Base-by-base conservation (phyloP, 1,140 invertebrate species). In the Orius laevigatus region DNA sequence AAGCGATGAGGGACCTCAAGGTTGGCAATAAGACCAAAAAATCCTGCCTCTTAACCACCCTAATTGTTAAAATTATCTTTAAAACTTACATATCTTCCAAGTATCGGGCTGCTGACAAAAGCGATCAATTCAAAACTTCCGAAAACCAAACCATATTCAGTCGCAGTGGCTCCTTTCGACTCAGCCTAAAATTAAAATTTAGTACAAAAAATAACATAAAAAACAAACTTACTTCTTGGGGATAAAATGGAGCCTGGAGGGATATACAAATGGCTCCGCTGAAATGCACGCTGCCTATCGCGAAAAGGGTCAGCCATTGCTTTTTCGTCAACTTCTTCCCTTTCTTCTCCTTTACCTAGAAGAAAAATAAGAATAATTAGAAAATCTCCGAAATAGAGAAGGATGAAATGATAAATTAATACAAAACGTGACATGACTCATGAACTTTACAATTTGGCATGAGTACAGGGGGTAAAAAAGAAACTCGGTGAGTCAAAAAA, bases 111-210 rank as follows among this genome's bases (percentile, higher is more conserved):
- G 15, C 67, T 65, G 1, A 77, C 32, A 53, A 77, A 73, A 38
- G 75, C 71, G 0, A 71, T 65, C 10, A 78, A 60, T 59, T 78
- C 72, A 60, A 74, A 78, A 25, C 69, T 61, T 8, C 76, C 75
- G 54, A 78, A 78, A n/a, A 78, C 72, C 3, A 78, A 58, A 3
- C 75, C 76, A 59, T 73, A 72, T 48, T 73, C 65, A 3, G 71
- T 70, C 11, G 71, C 63, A 11, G 68, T 68, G 6, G 70, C 67
- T 10, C 72, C 72, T 64, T 77, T 76, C 15, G 53, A 53, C 49
- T 63, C 63, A 3, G 73, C 71, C 61, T 62, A 49, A 47, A 60
- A 60, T n/a, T 25, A 18, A 42, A 45, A 10, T 38, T 3, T 38
- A 38, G 4, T 3, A 38, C 3, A 12, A n/a, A 38, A 38, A 12